Evolutionary conservation across 1,140 invertebrate species (phyloP), one percentile per base, ranked within the genome.

Genomic region (Parapsyche elsis): DNA sequence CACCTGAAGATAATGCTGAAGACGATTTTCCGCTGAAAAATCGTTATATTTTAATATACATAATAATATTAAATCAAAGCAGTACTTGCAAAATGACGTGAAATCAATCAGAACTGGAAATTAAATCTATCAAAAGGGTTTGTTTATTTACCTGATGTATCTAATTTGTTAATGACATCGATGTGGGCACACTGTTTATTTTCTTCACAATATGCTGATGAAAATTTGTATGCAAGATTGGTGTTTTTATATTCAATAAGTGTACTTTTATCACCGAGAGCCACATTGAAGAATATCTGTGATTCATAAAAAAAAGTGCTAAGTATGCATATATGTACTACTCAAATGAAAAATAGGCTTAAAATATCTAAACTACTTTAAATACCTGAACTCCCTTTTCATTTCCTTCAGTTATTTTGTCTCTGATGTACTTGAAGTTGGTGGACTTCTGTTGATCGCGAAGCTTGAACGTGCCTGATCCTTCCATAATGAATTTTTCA

Each of bases 151-250:
- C 75, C 26, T 4, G 10, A 12, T 46, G 84, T 85, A 49, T 90
- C 86, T 16, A 90, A 85, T 83, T 91, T 92, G 14, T 92, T 92
- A 73, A 93, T 90, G 9, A 94, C 79, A 84, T 94, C 93, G 46
- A 93, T 89, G 81, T 94, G 91, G 1, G 92, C 92, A 84, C 94
- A 95, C 81, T 94, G 92, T 80, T 94, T 94, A 85, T 92, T 94
- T 84, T 94, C 92, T 78, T 94, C 93, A 85, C 94, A 95, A 85
- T 93, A 92, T 5, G 93, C 92, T 59, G 92, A 90, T 38, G 92
- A 92, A 5, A 91, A 88, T 83, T 93, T 92, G 80, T 93, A 91
- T 80, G 93, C 92, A 77, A 93, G 90, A 84, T 94, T 92, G 26
- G 93, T 93, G 7, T 93, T 84, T 80, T 93, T 93, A 0, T 92